A percentile compares a stretch with the other conserved stretches of the same genome.
These are phyloP conservation scores for Nomada hirtipes DNA, from an alignment of 2,888 invertebrate genomes.

Conservation along the genomic window DNA sequence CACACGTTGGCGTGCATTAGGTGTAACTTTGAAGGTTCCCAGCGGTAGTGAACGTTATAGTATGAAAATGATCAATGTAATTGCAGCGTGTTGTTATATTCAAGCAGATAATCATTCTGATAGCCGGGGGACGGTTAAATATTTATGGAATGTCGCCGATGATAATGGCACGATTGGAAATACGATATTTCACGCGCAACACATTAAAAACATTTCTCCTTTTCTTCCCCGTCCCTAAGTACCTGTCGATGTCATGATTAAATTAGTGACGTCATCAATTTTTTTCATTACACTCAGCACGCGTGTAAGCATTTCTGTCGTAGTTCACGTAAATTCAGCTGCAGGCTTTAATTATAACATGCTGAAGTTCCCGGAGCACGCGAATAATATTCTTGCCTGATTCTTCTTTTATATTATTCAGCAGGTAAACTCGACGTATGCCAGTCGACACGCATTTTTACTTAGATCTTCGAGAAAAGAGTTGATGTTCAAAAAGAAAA, in stretches of 20 bases:
- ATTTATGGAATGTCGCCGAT: conserved; percentile 1
- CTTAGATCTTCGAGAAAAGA: background rate
- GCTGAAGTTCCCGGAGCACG: conserved; percentile 26
- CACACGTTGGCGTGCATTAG: background rate
- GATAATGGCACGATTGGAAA: background rate
- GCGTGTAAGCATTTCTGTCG: conserved; percentile 39
- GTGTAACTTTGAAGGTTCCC: conserved; percentile 44
- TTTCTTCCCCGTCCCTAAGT: background rate
- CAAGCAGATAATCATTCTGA: conserved; percentile 14
- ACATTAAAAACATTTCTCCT: conserved; percentile 2
- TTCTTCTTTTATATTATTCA: conserved; percentile 14
- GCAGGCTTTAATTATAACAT: conserved; percentile 49
- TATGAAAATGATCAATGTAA: conserved; percentile 59
- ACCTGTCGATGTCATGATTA: background rate
- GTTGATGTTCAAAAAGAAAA: too few species aligned
- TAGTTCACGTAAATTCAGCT: conserved; percentile 38
- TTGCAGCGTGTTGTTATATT: conserved; percentile 44
- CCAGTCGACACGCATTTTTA: too few species aligned
- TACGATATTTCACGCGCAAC: background rate
- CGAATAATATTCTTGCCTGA: conserved; percentile 14
- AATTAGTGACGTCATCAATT: conserved; percentile 35
- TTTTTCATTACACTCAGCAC: conserved; percentile 11
- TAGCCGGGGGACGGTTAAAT: background rate
- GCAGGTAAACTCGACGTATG: background rate
- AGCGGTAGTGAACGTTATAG: conserved; percentile 44